These are phyloP conservation scores for Solen grandis DNA, from an alignment of 1,140 invertebrate species.

Conservation along the genomic window DNA sequence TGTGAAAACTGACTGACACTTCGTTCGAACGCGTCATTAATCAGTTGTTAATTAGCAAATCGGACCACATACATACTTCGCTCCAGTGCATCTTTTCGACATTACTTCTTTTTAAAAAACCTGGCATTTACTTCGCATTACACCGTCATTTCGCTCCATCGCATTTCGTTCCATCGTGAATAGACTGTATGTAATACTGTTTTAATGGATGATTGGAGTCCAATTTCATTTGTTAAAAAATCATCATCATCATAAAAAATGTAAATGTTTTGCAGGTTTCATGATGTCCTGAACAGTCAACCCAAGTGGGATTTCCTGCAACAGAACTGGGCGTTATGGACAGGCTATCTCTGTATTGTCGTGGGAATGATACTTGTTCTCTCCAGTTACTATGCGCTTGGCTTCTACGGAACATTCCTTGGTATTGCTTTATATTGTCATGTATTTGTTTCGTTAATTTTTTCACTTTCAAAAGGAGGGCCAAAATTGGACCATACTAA, in stretches of 20 bases:
- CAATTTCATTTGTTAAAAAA: too few species aligned
- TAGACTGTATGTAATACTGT: not conserved
- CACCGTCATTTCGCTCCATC: too few species aligned
- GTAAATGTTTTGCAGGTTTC: conserved; percentile 69
- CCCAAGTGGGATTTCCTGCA: conserved; percentile 62
- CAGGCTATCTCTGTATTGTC: conserved; percentile 61
- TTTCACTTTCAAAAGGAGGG: not conserved
- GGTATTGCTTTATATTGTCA: conserved; percentile 45
- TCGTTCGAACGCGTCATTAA: too few species aligned
- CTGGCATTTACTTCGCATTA: not conserved
- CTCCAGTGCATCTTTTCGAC: not conserved
- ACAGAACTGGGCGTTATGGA: conserved; percentile 60
- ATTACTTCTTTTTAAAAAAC: not conserved
- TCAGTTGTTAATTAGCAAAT: too few species aligned
- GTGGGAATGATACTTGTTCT: conserved; percentile 66
- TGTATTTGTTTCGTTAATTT: too few species aligned
- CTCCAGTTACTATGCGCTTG: conserved; percentile 63
- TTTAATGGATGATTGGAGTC: too few species aligned
- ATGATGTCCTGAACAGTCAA: conserved; percentile 60
- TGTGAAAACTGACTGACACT: too few species aligned
- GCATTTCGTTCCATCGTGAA: too few species aligned
- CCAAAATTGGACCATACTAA: too few species aligned
- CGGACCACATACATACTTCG: too few species aligned
- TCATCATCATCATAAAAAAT: too few species aligned
- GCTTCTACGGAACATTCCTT: conserved; percentile 70